Conservation (phyloP, 2,888 invertebrate genomes). For the Cantharis flavilabris region DNA sequence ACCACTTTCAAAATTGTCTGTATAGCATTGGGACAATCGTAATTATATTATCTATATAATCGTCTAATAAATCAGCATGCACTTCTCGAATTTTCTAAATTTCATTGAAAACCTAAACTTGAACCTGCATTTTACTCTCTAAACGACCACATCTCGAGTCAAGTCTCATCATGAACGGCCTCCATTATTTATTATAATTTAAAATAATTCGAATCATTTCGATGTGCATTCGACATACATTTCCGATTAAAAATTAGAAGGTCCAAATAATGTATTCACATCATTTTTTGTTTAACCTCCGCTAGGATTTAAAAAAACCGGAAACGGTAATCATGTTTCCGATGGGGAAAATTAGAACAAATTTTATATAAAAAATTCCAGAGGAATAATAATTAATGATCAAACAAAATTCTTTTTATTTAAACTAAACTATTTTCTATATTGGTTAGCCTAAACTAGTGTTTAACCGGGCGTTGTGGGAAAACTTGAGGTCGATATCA, state of each 20-base stretch:
- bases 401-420: neutral
- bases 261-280: neutral
- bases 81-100: too few relatives aligned
- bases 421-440: neutral
- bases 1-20: neutral
- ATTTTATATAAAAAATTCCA: neutral
- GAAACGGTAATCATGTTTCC: neutral
- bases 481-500: conserved; percentile 3
- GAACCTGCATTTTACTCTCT: neutral
- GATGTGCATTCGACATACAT: neutral
- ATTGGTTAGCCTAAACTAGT: neutral
- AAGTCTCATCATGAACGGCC: neutral
- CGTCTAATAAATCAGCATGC: neutral
- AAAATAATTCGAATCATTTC: neutral
- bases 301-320: neutral
- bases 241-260: neutral
- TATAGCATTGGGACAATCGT: neutral
- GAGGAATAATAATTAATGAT: neutral
- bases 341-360: neutral
- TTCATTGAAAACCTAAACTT: neutral
- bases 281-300: neutral
- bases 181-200: neutral
- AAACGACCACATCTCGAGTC: neutral
- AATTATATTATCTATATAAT: neutral
- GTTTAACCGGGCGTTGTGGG: neutral